phyloP scores from a whole-genome alignment of 2,113 vertebrate species.

The Eclectus roratus region DNA sequence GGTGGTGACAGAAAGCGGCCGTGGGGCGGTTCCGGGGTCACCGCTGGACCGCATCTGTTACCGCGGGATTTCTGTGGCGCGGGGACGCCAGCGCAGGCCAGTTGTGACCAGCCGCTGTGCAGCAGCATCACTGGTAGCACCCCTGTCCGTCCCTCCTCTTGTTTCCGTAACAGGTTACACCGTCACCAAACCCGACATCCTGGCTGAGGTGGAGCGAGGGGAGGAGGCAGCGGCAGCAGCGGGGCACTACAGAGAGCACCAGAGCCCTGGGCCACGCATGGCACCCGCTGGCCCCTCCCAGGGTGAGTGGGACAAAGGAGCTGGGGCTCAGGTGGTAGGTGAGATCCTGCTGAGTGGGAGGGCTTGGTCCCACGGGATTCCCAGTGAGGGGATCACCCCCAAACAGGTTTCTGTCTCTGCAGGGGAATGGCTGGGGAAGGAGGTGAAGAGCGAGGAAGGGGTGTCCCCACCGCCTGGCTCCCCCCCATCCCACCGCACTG shows the following conservation, averaged over 20 bases:
- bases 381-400: neutral
- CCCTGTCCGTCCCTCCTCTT: neutral
- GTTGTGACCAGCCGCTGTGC: too few relatives aligned
- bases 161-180: neutral
- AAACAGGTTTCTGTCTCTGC: neutral
- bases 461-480: neutral
- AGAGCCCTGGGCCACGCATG: neutral
- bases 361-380: neutral
- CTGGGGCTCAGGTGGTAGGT: rapidly evolving
- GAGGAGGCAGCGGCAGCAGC: neutral
- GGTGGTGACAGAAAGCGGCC: neutral
- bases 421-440: neutral
- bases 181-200: conserved; percentile 40
- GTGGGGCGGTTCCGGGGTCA: neutral
- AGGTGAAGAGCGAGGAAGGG: conserved; percentile 12
- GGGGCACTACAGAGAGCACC: neutral
- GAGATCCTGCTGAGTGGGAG: rapidly evolving
- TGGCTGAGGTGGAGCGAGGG: conserved; percentile 42
- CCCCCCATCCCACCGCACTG: rapidly evolving
- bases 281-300: neutral
- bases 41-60: neutral
- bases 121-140: neutral
- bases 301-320: neutral
- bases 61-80: neutral
- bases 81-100: too few relatives aligned